Conservation (phyloP, 2,113 vertebrate species). For the Cariama cristata region DNA sequence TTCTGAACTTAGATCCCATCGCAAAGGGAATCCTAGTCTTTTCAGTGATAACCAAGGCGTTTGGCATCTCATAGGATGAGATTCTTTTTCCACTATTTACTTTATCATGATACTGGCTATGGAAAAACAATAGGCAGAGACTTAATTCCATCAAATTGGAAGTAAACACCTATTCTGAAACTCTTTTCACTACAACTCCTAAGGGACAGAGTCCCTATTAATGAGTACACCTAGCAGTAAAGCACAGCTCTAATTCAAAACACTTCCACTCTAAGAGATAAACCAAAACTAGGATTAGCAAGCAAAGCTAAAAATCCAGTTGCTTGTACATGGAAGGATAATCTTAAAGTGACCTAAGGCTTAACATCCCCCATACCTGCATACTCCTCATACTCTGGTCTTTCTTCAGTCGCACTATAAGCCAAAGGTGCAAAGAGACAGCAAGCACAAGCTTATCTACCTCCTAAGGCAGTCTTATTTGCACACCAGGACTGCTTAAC, state of each 20-base stretch:
- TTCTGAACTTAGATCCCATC: neutral
- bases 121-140: neutral
- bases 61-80: accelerated
- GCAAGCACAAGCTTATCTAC: neutral
- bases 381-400: neutral
- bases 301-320: neutral
- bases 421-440: neutral
- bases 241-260: neutral
- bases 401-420: neutral
- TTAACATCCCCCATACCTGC: neutral
- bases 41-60: neutral
- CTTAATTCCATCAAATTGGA: neutral
- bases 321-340: neutral
- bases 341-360: neutral
- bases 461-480: neutral
- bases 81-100: neutral
- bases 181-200: neutral
- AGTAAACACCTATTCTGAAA: neutral
- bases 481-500: neutral
- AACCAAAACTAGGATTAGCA: neutral
- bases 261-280: neutral
- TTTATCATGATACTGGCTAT: neutral
- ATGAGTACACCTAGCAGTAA: neutral
- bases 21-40: neutral
- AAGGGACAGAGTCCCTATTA: neutral